These are phyloP conservation scores for Bimastos eiseni DNA, from an alignment of 2,888 invertebrate species.

Conservation along the genomic window DNA sequence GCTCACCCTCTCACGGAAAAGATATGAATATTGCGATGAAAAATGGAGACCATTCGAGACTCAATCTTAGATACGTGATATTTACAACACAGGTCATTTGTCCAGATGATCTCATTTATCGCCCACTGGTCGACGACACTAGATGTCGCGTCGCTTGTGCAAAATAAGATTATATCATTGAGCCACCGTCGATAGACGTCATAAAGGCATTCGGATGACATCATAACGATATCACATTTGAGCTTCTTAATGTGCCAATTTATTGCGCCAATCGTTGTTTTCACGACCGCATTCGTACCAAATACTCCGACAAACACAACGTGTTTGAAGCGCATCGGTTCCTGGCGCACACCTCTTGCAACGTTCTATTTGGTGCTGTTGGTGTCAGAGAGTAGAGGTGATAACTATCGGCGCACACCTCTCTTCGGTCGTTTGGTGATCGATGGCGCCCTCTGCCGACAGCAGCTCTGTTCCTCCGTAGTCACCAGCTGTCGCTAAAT, in stretches of 20 bases:
- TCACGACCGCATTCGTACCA: neutral
- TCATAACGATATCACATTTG: neutral
- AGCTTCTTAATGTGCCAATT: neutral
- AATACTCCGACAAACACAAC: neutral
- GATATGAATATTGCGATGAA: neutral
- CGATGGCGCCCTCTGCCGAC: neutral
- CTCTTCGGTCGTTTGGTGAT: neutral
- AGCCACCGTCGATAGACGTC: neutral
- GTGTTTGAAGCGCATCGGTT: neutral
- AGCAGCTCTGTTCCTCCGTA: neutral
- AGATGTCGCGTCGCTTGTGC: neutral
- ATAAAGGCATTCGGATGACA: neutral
- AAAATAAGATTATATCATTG: neutral
- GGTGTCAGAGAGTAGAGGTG: neutral
- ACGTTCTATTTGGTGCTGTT: neutral
- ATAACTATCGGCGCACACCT: neutral
- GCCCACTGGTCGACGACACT: neutral
- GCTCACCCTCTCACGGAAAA: neutral
- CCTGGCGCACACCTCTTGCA: neutral
- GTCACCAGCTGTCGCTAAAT: constrained; percentile 2
- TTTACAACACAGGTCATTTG: neutral
- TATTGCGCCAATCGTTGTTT: neutral
- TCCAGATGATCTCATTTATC: neutral
- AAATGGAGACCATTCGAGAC: neutral
- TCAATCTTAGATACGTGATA: neutral